Evolutionary conservation across 2,888 invertebrate species (phyloP), one percentile per base, ranked within the genome.

Genomic region (Pyrrhia umbra): DNA sequence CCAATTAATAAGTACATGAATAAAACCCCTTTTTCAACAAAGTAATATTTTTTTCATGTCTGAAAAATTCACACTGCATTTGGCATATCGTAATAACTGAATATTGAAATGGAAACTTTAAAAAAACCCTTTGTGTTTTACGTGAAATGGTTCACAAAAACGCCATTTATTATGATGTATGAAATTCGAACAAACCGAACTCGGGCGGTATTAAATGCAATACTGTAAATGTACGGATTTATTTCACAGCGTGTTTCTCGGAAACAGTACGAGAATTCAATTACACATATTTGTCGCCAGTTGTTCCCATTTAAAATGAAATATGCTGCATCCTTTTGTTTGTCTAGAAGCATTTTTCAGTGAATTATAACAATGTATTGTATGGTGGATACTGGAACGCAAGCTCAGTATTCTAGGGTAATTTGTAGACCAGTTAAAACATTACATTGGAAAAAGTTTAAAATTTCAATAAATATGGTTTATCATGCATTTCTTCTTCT

Each of bases 201-300:
- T 42, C 30, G 16, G 16, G 8, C 27, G 9, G 37, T 40, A 45
- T 49, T 74, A 39, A 68, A 52, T 18, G 47, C 39, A 58, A 57
- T 58, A 34, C 25, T 25, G 34, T 34, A 43, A 40, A 49, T 49
- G 30, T 52, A 39, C 42, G 27, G 4, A 42, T 66, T 49, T 15
- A 58, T 47, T 51, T 67, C 20, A 39, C 8, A 30, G 39, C 34
- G n/a, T 37, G 27, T 49, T 73, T 39, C 21, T 42, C 16, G 59
- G 52, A 40, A 59, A 68, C 34, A 16, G 23, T 21, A 52, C 16
- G 25, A 30, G 39, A 58, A 47, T 51, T 52, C 21, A 58, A 25
- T 39, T 50, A 23, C 65, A 46, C 47, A 52, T 39, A 43, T 59
- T 39, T 49, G 37, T 34, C 21, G 34, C 15, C 9, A 18, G 16